Conservation (phyloP, 2,113 vertebrate species). For the Clupea harengus region DNA sequence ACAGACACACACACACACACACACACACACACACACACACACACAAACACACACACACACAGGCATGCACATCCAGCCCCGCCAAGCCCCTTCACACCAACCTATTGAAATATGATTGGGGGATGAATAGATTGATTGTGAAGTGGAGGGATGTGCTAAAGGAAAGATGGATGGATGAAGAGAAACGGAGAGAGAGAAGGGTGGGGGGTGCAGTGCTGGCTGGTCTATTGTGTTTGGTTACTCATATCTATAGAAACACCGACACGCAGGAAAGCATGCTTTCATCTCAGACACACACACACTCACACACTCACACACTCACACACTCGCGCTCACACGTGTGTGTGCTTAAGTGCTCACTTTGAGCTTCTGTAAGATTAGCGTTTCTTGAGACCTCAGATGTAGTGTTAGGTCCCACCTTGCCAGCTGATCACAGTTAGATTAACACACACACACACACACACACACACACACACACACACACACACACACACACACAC, state of each 20-base stretch:
- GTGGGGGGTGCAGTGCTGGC: not conserved
- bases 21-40: not conserved
- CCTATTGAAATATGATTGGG: constrained; percentile 19
- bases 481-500: constrained; percentile 37
- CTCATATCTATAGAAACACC: constrained; percentile 8
- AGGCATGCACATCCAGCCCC: not conserved
- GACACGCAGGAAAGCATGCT: not conserved
- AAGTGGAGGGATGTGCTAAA: constrained; percentile 8
- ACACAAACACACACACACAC: not conserved
- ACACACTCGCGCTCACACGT: not conserved
- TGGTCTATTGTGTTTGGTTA: not conserved
- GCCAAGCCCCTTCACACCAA: constrained; percentile 16
- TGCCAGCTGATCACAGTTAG: not conserved
- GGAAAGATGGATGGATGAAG: not conserved
- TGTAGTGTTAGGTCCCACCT: constrained; percentile 13
- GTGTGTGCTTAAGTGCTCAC: constrained; percentile 6
- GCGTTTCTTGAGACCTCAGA: constrained; percentile 5
- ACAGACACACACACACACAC: not conserved
- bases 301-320: constrained; percentile 21
- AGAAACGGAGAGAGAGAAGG: not conserved
- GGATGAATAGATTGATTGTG: constrained; percentile 16
- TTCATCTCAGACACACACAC: constrained; percentile 16
- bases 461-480: constrained; percentile 43
- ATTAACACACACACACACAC: constrained; percentile 23
- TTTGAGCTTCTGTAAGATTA: constrained; percentile 12